Percentiles rank a stretch among this genome's conserved stretches.
Conservation (phyloP, 2,113 vertebrate species). For the Anguilla rostrata region DNA sequence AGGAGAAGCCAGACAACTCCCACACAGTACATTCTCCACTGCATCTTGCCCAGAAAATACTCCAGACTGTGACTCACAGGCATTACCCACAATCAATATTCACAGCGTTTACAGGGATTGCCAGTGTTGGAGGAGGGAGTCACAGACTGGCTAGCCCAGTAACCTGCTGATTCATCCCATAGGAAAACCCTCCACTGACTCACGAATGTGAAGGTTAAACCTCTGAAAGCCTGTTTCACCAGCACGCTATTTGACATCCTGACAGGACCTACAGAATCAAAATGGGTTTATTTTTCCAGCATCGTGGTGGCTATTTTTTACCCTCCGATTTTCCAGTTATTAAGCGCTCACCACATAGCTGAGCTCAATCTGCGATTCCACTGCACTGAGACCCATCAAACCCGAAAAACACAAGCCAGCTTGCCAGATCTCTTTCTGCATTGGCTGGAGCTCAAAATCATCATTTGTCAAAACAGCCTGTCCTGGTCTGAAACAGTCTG, state of each 20-base stretch:
- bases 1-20: too few species aligned
- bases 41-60: neutral
- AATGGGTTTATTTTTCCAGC: slow-evolving; percentile 36
- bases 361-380: neutral
- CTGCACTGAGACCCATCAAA: neutral
- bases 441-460: neutral
- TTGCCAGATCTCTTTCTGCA: neutral
- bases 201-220: slow-evolving; percentile 39
- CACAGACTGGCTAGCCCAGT: neutral
- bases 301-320: slow-evolving; percentile 1
- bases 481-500: neutral
- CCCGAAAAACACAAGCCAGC: neutral
- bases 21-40: neutral
- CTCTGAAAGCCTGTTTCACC: slow-evolving; percentile 31
- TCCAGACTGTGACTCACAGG: neutral
- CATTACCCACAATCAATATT: neutral
- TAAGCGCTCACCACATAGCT: slow-evolving; percentile 2
- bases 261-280: neutral
- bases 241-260: slow-evolving; percentile 42
- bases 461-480: neutral
- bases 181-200: slow-evolving; percentile 6
- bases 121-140: neutral
- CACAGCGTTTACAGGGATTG: neutral
- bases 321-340: slow-evolving; percentile 33
- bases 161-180: slow-evolving; percentile 14